Evolutionary conservation across 92 coral and sea anemone genomes (phyloP).

Genomic region (Actinernus sp.): DNA sequence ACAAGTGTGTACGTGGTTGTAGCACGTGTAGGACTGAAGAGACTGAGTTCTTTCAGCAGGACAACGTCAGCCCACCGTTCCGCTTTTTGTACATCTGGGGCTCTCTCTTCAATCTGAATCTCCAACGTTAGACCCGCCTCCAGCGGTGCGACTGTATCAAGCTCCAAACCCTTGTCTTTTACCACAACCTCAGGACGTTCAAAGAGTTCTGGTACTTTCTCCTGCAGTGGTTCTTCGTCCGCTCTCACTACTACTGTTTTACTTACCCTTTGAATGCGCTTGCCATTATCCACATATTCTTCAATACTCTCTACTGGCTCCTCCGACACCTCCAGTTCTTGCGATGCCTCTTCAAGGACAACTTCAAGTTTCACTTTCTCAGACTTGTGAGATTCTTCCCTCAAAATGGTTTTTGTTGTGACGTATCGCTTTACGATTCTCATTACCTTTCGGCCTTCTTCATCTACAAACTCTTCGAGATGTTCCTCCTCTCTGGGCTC

Average conservation of each 20-base stretch:
- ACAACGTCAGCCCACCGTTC: conserved; percentile 32
- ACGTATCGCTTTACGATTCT: conserved; percentile 50
- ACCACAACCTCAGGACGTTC: not conserved
- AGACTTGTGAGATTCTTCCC: conserved; percentile 2
- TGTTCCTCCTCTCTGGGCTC: conserved; percentile 30
- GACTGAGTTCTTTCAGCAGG: conserved; percentile 20
- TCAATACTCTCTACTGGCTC: conserved; percentile 26
- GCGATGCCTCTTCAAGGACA: conserved; percentile 25
- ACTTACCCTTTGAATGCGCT: too few species aligned
- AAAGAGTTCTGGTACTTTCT: not conserved
- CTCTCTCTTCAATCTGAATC: conserved; percentile 7
- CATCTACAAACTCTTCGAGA: conserved; percentile 68
- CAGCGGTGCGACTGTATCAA: not conserved
- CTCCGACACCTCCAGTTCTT: conserved; percentile 15
- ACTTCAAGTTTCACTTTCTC: conserved; percentile 13
- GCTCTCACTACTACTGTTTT: too few species aligned
- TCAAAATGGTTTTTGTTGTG: conserved; percentile 46
- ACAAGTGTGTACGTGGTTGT: conserved; percentile 36
- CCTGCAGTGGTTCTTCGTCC: conserved; percentile 3
- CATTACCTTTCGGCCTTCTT: conserved; percentile 62
- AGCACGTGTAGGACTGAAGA: conserved; percentile 7
- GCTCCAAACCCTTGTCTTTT: not conserved
- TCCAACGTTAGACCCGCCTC: conserved; percentile 7
- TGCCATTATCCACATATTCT: conserved; percentile 41
- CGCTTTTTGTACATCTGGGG: conserved; percentile 15